Evolutionary conservation across 2,113 vertebrate genomes (phyloP).

Genomic region (Anseranas semipalmata): DNA sequence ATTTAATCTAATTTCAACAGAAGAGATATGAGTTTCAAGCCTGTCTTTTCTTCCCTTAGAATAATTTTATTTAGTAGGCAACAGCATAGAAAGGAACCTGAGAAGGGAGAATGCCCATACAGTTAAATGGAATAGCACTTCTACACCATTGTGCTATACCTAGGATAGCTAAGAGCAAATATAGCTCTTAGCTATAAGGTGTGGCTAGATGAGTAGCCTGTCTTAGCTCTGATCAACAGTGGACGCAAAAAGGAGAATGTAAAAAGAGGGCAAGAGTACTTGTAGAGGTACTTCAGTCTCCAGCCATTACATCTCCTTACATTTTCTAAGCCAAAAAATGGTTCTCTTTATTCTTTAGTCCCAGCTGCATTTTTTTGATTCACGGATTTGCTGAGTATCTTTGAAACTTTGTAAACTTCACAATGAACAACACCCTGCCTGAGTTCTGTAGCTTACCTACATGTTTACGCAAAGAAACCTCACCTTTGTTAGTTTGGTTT

Average conservation of each 20-base stretch:
- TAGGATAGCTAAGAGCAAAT: not conserved
- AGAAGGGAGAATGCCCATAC: not conserved
- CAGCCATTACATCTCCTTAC: not conserved
- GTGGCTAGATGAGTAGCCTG: not conserved
- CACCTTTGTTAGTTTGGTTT: not conserved
- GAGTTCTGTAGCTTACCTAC: not conserved
- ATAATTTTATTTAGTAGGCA: not conserved
- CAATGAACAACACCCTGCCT: not conserved
- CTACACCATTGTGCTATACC: not conserved
- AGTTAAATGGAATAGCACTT: not conserved
- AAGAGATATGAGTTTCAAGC: not conserved
- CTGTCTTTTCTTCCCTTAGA: not conserved
- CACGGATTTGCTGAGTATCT: not conserved
- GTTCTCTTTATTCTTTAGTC: not conserved
- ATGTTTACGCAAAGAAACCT: not conserved
- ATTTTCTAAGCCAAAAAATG: not conserved
- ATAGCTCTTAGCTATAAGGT: not conserved
- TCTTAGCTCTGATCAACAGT: not conserved
- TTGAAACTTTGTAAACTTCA: not conserved
- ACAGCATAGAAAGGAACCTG: not conserved
- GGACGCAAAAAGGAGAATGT: not conserved
- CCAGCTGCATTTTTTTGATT: not conserved
- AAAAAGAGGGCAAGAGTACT: not conserved
- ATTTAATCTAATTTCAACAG: not conserved
- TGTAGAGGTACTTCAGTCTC: not conserved